Evolutionary conservation across 64 coral and sea anemone species (phyloP).

Genomic region (Montipora foliosa): DNA sequence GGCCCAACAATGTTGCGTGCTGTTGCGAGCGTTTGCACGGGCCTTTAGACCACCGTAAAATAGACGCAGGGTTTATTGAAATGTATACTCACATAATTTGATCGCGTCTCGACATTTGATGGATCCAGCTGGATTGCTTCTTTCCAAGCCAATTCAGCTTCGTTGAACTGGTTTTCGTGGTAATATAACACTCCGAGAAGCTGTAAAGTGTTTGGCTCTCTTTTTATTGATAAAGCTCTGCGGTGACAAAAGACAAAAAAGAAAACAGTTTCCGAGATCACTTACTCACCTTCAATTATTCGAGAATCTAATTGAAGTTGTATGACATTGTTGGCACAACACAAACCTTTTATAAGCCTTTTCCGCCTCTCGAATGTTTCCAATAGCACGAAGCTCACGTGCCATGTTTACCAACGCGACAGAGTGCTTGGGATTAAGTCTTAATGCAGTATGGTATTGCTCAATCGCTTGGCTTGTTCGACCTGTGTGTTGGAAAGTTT

Average conservation of each 20-base stretch:
- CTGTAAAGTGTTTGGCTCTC: slow-evolving; percentile 77
- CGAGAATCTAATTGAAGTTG: background rate
- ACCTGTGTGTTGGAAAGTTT: slow-evolving; percentile 21
- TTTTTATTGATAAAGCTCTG: slow-evolving; percentile 80
- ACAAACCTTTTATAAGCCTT: slow-evolving; percentile 74
- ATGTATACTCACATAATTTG: slow-evolving; percentile 54
- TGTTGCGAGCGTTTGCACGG: too few relatives aligned
- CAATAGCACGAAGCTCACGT: slow-evolving; percentile 43
- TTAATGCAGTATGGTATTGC: slow-evolving; percentile 68
- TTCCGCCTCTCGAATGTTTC: slow-evolving; percentile 63
- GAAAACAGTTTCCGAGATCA: too few relatives aligned
- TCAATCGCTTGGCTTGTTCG: slow-evolving; percentile 55
- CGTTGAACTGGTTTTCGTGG: slow-evolving; percentile 59
- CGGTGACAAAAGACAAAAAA: background rate
- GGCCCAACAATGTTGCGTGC: too few relatives aligned
- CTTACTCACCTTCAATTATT: too few relatives aligned
- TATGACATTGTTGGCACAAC: background rate
- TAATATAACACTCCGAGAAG: slow-evolving; percentile 92
- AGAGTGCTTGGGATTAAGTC: slow-evolving; percentile 72
- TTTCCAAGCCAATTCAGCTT: slow-evolving; percentile 80
- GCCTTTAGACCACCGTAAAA: too few relatives aligned
- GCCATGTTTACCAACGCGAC: slow-evolving; percentile 86
- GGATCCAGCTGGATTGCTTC: slow-evolving; percentile 66
- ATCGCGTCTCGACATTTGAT: slow-evolving; percentile 63
- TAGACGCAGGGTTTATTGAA: too few relatives aligned